Conservation (phyloP, 2,113 vertebrate genomes). For the Mobula birostris region DNA sequence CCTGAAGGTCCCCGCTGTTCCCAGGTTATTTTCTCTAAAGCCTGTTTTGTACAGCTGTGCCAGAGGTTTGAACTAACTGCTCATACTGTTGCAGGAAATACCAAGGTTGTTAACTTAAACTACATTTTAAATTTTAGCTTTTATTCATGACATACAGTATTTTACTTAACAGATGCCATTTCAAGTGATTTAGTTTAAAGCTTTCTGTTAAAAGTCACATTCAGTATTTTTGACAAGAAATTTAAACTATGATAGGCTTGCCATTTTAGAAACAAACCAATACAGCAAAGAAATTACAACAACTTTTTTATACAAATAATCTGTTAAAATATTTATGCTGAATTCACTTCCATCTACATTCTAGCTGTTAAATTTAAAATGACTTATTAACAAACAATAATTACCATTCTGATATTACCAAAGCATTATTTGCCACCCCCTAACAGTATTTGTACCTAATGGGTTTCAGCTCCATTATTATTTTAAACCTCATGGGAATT, state of each 20-base stretch:
- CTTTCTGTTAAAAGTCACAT: not conserved
- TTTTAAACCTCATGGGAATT: conserved; percentile 26
- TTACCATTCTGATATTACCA: not conserved
- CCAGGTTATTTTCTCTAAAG: conserved; percentile 41
- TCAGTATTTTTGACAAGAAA: not conserved
- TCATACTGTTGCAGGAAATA: not conserved
- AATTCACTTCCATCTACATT: not conserved
- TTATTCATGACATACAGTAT: not conserved
- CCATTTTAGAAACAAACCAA: not conserved
- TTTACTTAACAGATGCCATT: not conserved
- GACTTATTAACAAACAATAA: not conserved
- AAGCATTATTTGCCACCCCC: not conserved
- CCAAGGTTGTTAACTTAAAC: not conserved
- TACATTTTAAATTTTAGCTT: not conserved
- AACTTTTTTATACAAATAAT: not conserved
- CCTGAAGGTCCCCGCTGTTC: conserved; percentile 42
- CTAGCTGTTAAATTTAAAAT: not conserved
- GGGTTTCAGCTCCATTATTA: conserved; percentile 19
- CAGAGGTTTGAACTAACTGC: conserved; percentile 17
- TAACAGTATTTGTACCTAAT: not conserved
- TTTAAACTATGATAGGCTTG: not conserved
- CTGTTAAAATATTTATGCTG: conserved; percentile 13
- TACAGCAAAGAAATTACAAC: not conserved
- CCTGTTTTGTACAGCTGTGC: conserved; percentile 23
- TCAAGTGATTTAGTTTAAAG: not conserved